These are phyloP conservation scores for Tanypteryx hageni DNA, from an alignment of 2,888 invertebrate species.

Conservation along the genomic window DNA sequence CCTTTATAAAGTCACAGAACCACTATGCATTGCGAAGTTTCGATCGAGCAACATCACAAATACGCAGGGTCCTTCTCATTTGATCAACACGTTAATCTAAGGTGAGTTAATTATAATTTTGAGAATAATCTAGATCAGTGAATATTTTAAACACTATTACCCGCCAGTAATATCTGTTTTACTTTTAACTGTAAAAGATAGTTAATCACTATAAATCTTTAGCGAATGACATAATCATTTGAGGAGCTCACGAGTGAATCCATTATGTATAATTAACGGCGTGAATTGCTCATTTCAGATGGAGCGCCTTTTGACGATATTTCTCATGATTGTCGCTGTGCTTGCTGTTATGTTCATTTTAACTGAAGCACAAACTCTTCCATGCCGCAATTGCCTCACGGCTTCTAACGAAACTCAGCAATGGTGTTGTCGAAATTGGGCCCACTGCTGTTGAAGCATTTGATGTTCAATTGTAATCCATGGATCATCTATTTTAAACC, in stretches of 20 bases:
- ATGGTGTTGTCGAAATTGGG: conserved; percentile 65
- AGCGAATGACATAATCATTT: not conserved
- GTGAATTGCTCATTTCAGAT: not conserved
- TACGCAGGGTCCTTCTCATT: not conserved
- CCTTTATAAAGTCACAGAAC: not conserved
- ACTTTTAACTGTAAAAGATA: not conserved
- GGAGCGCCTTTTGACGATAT: conserved; percentile 9
- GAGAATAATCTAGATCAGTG: not conserved
- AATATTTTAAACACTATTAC: not conserved
- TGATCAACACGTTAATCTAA: not conserved
- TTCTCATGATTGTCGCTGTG: conserved; percentile 28
- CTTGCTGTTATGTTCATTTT: conserved; percentile 28
- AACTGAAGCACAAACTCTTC: conserved; percentile 23
- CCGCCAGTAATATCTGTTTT: no score
- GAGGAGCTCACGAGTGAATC: not conserved
- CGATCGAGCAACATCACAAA: not conserved
- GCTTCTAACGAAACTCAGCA: conserved; percentile 34
- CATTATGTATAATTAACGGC: not conserved
- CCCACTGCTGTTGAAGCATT: conserved; percentile 54
- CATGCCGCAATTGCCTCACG: conserved; percentile 47
- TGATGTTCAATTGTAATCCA: no score
- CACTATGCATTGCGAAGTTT: not conserved
- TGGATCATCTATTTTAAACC: no score
- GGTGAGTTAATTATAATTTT: not conserved
- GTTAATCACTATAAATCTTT: no score